Base-by-base conservation (phyloP, 2,113 vertebrate species). In the Cichladusa arquata region DNA sequence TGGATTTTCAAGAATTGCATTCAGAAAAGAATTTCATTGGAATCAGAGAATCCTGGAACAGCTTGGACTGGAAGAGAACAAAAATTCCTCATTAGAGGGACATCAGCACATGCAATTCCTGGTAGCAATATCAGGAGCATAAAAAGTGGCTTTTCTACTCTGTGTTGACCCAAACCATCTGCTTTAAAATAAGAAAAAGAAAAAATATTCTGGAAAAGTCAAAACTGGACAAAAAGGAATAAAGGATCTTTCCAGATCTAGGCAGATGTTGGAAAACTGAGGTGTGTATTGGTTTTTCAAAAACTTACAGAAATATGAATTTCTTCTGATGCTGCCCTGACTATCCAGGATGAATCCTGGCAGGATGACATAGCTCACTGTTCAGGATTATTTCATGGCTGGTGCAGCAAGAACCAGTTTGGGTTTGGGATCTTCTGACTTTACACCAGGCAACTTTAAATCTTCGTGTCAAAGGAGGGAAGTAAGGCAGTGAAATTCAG, bases 271-370 rank as follows among this genome's bases (percentile, higher is more conserved):
- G 67, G 60, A 62, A 86, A 61, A 73, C 15, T 2, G 45, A 48
- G 5, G 12, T 1, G 0, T 29, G 5, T 29, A 8, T 12, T 40
- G 24, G 11, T 31, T 2, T 14, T 28, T 29, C 8, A 34, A 36
- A 74, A 79, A 3, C 11, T 17, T 14, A 44, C 0, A 67, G 51
- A 79, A 78, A 91, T 31, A 44, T 0, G 12, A 56, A 81, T 3
- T 26, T 9, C 22, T 42, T 64, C 22, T 31, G 29, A 16, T 48
- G 33, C 23, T 77, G 6, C 69, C 44, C 44, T 38, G 71, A 17
- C 18, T 17, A 10, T 25, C 14, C 2, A 11, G 60, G 58, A 51
- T 14, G 36, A 76, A 36, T 19, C 44, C 45, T 64, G 54, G 31
- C n/a, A 51, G 29, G 22, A 28, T 40, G 60, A 16, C 5, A 12